Base-by-base conservation (phyloP, 2,113 vertebrate genomes). In the Polyodon spathula region DNA sequence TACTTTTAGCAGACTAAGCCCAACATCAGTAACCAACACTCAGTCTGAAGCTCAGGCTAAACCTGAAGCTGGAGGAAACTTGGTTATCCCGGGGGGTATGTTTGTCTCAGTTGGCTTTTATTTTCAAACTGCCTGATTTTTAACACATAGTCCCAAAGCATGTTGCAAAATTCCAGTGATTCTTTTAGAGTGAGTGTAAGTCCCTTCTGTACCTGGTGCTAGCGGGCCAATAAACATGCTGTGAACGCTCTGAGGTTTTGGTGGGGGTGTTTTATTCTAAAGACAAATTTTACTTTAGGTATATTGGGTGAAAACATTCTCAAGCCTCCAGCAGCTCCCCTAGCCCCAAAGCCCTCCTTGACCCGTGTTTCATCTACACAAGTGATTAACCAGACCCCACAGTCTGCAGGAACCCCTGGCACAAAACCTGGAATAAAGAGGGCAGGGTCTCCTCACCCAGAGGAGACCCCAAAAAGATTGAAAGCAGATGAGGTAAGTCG, bases 51-150 rank as follows among this genome's bases (percentile, higher is more conserved):
- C 77, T 78, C 85, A 79, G 77, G 80, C 83, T 76, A 84, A 84
- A 81, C 76, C 66, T 2, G 64, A 66, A 6, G 15, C 37, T 8
- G 59, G 16, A 41, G 56, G 70, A 85, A 84, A 85, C 81, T 83
- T 83, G 80, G 77, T 80, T 80, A 87, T 77, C 80, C 83, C 86
- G 79, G 86, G 85, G 84, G 88, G 88, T 89, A 81, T 46, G 65
- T 55, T 17, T n/a, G 41, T 37, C 4, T n/a, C n/a, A 37, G 41
- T 37, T 3, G 7, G 16, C 37, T 9, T 39, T 37, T 16, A 8
- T 41, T 37, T 15, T 27, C 51, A 6, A 40, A 0, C 10, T 44
- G 40, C 4, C 27, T 9, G 5, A 5, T 9, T 66, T 12, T 66
- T 66, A 61, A 55, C 16, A 0, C 57, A 70, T 52, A 54, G 43